Evolutionary conservation across 2,797 vertebrate genomes (phyloP).

Genomic region (Ispidina picta): DNA sequence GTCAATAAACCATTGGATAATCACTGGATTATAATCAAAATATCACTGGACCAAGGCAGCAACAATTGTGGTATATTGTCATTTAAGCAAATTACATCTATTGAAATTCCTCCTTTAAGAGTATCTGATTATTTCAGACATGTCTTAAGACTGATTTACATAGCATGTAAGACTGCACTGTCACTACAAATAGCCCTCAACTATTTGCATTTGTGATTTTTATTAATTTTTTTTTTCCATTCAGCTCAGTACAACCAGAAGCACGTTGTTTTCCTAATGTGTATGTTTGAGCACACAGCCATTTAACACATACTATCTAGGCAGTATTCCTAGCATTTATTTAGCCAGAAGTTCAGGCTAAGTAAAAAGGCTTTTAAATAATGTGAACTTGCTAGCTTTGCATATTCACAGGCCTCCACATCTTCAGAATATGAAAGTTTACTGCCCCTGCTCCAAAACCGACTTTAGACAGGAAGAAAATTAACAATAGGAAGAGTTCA

Average conservation of each 20-base stretch:
- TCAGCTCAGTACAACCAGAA: neutral
- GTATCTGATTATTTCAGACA: neutral
- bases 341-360: neutral
- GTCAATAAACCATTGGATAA: too few relatives aligned
- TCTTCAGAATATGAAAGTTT: neutral
- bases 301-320: neutral
- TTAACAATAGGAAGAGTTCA: fast-evolving
- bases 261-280: fast-evolving
- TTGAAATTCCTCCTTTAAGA: neutral
- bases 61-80: neutral
- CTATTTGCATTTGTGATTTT: neutral
- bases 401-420: fast-evolving
- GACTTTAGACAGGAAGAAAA: neutral
- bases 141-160: neutral
- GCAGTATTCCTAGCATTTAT: neutral
- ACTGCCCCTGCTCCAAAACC: fast-evolving
- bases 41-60: neutral
- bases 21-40: neutral
- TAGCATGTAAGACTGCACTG: neutral
- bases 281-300: fast-evolving
- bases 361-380: fast-evolving
- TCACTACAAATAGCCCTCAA: neutral
- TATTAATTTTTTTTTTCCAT: too few relatives aligned
- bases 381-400: fast-evolving
- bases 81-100: neutral